Percentiles rank a stretch among this genome's conserved stretches.
These are phyloP conservation scores for Nomada fabriciana DNA, from an alignment of 2,888 invertebrate species.

Conservation along the genomic window DNA sequence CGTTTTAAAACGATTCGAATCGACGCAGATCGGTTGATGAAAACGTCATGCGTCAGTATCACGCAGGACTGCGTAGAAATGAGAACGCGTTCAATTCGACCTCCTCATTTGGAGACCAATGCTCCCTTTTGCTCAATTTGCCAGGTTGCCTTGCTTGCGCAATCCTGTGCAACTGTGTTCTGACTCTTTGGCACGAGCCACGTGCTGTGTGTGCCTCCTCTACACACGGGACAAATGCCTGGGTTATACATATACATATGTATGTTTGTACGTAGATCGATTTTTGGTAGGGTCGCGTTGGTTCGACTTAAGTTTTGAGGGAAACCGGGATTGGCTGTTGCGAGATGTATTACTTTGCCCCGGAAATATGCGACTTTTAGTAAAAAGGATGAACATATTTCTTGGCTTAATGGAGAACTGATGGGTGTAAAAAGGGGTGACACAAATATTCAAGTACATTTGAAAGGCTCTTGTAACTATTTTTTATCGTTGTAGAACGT, in stretches of 20 bases:
- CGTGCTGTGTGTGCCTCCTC: neutral
- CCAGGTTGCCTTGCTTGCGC: conserved; percentile 37
- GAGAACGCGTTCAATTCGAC: neutral
- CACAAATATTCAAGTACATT: no score
- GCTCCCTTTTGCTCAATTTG: conserved; percentile 28
- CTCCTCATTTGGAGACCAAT: neutral
- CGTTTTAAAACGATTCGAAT: neutral
- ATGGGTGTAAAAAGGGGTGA: neutral
- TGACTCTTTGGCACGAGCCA: conserved; percentile 26
- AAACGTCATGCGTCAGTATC: neutral
- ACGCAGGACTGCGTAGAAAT: conserved; percentile 14
- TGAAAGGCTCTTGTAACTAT: no score
- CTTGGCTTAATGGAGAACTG: neutral
- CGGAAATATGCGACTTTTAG: neutral
- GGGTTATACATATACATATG: neutral
- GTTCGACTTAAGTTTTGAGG: conserved; percentile 22
- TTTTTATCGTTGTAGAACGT: no score
- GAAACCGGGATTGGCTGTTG: neutral
- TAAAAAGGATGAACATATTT: neutral
- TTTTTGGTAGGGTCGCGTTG: conserved; percentile 30
- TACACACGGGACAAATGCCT: neutral
- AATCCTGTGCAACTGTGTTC: conserved; percentile 52
- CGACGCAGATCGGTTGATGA: conserved; percentile 1
- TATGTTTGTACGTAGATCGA: conserved; percentile 26
- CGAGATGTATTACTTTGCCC: conserved; percentile 15